Evolutionary conservation across 2,113 vertebrate species (phyloP).

Genomic region (Morone chrysops): DNA sequence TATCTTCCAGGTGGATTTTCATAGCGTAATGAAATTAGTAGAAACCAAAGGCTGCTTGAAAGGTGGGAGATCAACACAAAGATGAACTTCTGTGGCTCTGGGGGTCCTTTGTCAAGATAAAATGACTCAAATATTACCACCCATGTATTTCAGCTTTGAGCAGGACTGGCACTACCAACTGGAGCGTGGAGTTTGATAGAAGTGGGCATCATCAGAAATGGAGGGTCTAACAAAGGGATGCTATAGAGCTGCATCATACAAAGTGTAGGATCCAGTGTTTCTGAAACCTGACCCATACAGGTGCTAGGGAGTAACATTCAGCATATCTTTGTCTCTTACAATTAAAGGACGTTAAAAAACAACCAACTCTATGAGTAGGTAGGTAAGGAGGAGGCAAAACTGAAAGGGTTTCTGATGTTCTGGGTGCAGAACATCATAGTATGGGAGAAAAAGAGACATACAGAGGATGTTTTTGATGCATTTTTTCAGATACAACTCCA

Average conservation of each 20-base stretch:
- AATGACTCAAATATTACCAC: background rate
- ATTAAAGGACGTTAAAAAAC: background rate
- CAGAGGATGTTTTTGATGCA: slow-evolving; percentile 15
- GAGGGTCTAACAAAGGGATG: background rate
- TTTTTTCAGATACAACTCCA: slow-evolving; percentile 42
- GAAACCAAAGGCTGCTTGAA: slow-evolving; percentile 4
- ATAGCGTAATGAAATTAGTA: background rate
- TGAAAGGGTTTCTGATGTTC: slow-evolving; percentile 24
- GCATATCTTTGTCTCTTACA: no score
- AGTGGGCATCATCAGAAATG: background rate
- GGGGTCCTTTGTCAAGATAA: background rate
- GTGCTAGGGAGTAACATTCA: no score
- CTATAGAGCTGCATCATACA: background rate
- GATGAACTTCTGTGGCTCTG: background rate
- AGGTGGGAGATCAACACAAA: background rate
- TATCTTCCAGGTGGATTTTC: background rate
- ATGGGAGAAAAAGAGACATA: background rate
- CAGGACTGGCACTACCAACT: background rate
- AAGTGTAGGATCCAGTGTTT: background rate
- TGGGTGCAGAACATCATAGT: background rate
- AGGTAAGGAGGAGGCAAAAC: background rate
- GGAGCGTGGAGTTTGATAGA: background rate
- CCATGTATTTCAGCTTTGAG: background rate
- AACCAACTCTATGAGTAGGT: background rate
- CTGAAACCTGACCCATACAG: background rate